Evolutionary conservation across 2,888 invertebrate species (phyloP), one percentile per base, ranked within the genome.

Genomic region (Halictus quadricinctus): DNA sequence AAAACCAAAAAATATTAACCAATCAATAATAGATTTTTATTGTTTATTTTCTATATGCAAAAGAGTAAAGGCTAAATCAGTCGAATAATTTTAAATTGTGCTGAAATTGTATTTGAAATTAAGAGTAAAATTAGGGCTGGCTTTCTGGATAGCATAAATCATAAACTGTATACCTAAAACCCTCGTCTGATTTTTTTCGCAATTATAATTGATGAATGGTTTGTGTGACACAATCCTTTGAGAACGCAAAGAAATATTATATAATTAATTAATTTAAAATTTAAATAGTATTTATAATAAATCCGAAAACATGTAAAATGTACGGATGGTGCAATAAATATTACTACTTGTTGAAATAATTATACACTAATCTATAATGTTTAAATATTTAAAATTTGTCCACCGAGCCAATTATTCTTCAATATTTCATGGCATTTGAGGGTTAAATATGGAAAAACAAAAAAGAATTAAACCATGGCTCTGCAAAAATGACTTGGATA

Each of bases 91-190:
- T 1, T 36, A 69, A 70, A 70, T 70, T 12, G n/a, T n/a, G 41
- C 5, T 41, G 70, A 43, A 43, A 21, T n/a, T 43, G 10, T 10
- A n/a, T n/a, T 21, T 43, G 43, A 70, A n/a, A 43, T 21, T 70
- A n/a, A 43, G 13, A 43, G 5, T 70, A 41, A 8, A 54, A 43
- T 50, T 76, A 76, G 50, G 2, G 36, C 50, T 46, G 36, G 29
- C 50, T 50, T 41, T 74, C 50, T 69, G 36, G 21, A 46, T 72
- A 81, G 85, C 76, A 66, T 66, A 41, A 36, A 18, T 41, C 18
- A 58, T 58, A 64, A 64, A 41, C 21, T 60, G 25, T 25, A 25
- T 25, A 66, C 0, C 66, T 69, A 41, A 69, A 41, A 41, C 66
- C 36, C 66, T 69, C 21, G 36, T 36, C 21, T 36, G 10, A 69